Evolutionary conservation across 2,797 vertebrate species (phyloP).

Genomic region (Clarias pachynema): DNA sequence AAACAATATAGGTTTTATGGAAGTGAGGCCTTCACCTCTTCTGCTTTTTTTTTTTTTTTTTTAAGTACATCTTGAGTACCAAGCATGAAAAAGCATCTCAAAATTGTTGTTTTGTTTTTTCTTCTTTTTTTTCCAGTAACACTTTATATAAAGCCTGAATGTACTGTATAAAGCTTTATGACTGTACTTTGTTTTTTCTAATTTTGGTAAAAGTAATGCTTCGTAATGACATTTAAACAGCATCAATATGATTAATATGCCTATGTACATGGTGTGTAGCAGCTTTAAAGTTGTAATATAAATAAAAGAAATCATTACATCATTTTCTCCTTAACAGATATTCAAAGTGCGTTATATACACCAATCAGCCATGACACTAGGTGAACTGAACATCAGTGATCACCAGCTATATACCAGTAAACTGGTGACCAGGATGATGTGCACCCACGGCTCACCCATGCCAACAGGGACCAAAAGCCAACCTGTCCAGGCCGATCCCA

Average conservation of each 20-base stretch:
- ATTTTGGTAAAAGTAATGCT: not conserved
- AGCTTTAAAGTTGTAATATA: slow-evolving; percentile 2
- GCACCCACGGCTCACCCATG: too few species aligned
- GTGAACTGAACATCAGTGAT: too few species aligned
- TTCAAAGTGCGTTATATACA: not conserved
- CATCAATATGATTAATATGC: not conserved
- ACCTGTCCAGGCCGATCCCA: too few species aligned
- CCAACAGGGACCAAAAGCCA: too few species aligned
- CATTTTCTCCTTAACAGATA: not conserved
- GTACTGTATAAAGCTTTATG: slow-evolving; percentile 12
- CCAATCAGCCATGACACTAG: too few species aligned
- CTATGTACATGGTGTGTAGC: not conserved
- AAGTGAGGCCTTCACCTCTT: slow-evolving; percentile 27
- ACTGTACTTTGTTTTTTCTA: not conserved
- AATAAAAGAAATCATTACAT: not conserved
- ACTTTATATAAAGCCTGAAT: slow-evolving; percentile 14
- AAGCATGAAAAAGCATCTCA: not conserved
- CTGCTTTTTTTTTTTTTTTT: slow-evolving; percentile 1
- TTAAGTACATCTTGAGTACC: not conserved
- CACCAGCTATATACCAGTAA: too few species aligned
- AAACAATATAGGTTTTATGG: slow-evolving; percentile 46
- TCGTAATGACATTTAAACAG: slow-evolving; percentile 5
- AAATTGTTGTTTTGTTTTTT: too few species aligned
- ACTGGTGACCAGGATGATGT: too few species aligned
- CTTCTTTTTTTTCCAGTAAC: not conserved